Evolutionary conservation across 2,888 invertebrate genomes (phyloP).

Genomic region (Branchellion lobata): DNA sequence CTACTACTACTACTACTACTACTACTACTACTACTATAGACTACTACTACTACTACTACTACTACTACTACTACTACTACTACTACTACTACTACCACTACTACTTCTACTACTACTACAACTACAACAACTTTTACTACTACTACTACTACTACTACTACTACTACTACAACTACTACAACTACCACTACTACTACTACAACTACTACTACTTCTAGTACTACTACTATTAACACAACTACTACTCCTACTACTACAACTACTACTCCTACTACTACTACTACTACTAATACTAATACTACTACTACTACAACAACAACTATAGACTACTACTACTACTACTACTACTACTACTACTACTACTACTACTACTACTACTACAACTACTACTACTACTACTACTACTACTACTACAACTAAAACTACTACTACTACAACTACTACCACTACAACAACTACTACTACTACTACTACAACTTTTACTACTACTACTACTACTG

Average conservation of each 20-base stretch:
- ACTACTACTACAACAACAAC: background rate
- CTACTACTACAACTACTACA: constrained; percentile 3
- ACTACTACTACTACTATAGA: constrained; percentile 26
- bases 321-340: constrained; percentile 23
- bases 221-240: background rate
- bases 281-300: constrained; percentile 6
- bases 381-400: constrained; percentile 18
- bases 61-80: constrained; percentile 29
- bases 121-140: constrained; percentile 11
- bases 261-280: background rate
- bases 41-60: constrained; percentile 16
- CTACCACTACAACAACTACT: constrained; percentile 1
- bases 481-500: too few relatives aligned
- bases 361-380: constrained; percentile 25
- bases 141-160: constrained; percentile 15
- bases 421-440: constrained; percentile 15
- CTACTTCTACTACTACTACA: constrained; percentile 25
- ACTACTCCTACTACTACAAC: background rate
- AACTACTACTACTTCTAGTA: constrained; percentile 3
- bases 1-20: background rate
- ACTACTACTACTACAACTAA: constrained; percentile 16
- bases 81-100: constrained; percentile 15
- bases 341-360: constrained; percentile 25
- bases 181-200: constrained; percentile 21
- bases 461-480: constrained; percentile 5